Conservation (phyloP, 2,888 invertebrate genomes). For the Epinotia demarniana region DNA sequence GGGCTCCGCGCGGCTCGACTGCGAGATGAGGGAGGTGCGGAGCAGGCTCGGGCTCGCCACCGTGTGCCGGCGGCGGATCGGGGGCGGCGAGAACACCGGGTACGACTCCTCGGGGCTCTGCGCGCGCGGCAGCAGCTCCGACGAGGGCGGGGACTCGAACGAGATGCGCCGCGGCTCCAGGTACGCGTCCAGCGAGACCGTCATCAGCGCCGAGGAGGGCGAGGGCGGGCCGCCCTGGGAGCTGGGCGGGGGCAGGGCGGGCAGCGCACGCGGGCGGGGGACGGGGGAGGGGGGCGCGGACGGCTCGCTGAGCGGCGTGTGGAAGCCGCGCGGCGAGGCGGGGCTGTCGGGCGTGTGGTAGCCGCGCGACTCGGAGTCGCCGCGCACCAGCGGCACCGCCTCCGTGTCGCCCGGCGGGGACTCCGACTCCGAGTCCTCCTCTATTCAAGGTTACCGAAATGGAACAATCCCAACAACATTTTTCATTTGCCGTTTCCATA, state of each 20-base stretch:
- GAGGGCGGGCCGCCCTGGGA: constrained; percentile 86
- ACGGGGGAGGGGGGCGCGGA: constrained; percentile 73
- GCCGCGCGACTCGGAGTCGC: constrained; percentile 87
- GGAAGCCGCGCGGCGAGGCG: constrained; percentile 87
- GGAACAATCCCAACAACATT: constrained; percentile 5
- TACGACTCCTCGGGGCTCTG: constrained; percentile 92
- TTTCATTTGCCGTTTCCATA: constrained; percentile 3
- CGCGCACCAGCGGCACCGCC: constrained; percentile 78
- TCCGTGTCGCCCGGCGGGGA: constrained; percentile 70
- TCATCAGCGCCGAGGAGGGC: constrained; percentile 93
- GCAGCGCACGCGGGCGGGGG: constrained; percentile 83
- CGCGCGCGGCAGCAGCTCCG: constrained; percentile 87
- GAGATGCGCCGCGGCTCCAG: constrained; percentile 93
- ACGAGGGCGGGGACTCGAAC: constrained; percentile 90
- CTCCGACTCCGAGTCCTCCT: constrained; percentile 71
- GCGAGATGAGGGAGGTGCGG: constrained; percentile 90
- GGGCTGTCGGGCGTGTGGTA: constrained; percentile 90
- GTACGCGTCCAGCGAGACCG: constrained; percentile 93
- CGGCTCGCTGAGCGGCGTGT: constrained; percentile 87
- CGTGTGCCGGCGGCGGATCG: constrained; percentile 88
- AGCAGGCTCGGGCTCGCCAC: constrained; percentile 79
- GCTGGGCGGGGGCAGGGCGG: constrained; percentile 64
- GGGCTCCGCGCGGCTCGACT: constrained; percentile 89
- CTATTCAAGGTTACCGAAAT: constrained; percentile 46
- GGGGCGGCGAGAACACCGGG: constrained; percentile 93